phyloP scores from a whole-genome alignment of 2,113 vertebrate genomes.

The Argyrosomus japonicus region DNA sequence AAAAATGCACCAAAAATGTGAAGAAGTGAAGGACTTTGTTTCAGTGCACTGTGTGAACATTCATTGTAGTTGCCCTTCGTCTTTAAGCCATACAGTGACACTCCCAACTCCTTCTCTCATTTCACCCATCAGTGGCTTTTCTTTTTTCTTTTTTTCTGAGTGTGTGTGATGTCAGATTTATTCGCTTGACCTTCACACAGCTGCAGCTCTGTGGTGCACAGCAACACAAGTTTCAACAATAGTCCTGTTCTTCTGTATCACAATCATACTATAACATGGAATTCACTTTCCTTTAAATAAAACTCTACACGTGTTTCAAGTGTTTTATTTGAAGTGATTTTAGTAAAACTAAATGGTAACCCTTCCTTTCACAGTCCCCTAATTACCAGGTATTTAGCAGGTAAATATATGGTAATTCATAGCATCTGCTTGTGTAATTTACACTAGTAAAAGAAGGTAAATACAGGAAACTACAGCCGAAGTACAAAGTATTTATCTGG shows the following conservation, averaged over 20 bases:
- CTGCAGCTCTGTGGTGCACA: slow-evolving; percentile 37
- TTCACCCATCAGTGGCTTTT: slow-evolving; percentile 72
- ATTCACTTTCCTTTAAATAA: slow-evolving; percentile 4
- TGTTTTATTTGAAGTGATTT: neutral
- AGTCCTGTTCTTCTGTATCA: slow-evolving; percentile 5
- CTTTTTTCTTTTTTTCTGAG: slow-evolving; percentile 33
- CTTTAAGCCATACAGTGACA: slow-evolving; percentile 63
- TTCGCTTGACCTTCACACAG: slow-evolving; percentile 45
- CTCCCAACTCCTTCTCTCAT: slow-evolving; percentile 71
- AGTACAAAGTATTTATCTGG: too few species aligned
- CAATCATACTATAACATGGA: neutral
- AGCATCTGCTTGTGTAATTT: too few species aligned
- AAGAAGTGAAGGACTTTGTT: slow-evolving; percentile 40
- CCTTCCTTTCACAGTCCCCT: too few species aligned
- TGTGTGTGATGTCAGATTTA: slow-evolving; percentile 32
- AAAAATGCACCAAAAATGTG: neutral
- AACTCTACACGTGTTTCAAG: neutral
- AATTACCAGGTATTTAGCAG: too few species aligned
- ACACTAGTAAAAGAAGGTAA: too few species aligned
- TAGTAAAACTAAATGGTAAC: neutral
- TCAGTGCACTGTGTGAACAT: slow-evolving; percentile 45
- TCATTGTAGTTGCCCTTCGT: slow-evolving; percentile 36
- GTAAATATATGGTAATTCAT: too few species aligned
- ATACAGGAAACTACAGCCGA: too few species aligned
- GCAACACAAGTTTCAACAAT: slow-evolving; percentile 28